phyloP scores from a whole-genome alignment of 2,113 vertebrate genomes.

The Euleptes europaea region DNA sequence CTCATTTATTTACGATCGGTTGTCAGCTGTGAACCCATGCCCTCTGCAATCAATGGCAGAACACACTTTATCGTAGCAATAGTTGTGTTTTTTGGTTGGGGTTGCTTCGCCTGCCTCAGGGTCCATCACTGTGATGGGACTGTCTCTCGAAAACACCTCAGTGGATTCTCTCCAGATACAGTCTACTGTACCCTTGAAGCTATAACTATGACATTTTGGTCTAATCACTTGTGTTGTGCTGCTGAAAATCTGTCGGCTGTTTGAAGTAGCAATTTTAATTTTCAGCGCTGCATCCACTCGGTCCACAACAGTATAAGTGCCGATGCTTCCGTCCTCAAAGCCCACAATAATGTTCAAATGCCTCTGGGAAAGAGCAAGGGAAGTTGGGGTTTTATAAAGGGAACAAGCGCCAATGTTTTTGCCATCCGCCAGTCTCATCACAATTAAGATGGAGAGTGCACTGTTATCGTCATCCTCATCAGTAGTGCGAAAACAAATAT shows the following conservation, averaged over 20 bases:
- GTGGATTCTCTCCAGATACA: constrained; percentile 97
- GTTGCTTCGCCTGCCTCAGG: constrained; percentile 87
- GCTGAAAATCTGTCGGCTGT: constrained; percentile 97
- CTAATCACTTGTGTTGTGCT: constrained; percentile 87
- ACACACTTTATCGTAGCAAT: constrained; percentile 83
- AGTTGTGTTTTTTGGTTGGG: constrained; percentile 92
- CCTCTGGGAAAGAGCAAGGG: constrained; percentile 91
- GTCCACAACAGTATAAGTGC: constrained; percentile 97
- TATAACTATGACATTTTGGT: constrained; percentile 90
- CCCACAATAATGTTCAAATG: constrained; percentile 96
- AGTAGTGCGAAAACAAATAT: constrained; percentile 89
- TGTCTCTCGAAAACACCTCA: constrained; percentile 96
- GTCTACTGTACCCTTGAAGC: constrained; percentile 91
- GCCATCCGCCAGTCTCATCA: constrained; percentile 96
- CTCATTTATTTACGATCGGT: constrained; percentile 49
- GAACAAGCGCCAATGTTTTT: constrained; percentile 98
- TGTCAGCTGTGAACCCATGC: constrained; percentile 73
- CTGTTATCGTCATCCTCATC: constrained; percentile 94
- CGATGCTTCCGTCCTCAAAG: constrained; percentile 97
- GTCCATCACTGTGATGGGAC: constrained; percentile 94
- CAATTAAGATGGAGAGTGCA: constrained; percentile 89
- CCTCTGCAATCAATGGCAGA: constrained; percentile 79
- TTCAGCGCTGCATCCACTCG: constrained; percentile 95
- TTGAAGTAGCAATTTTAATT: constrained; percentile 98
- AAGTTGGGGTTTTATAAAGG: constrained; percentile 96